A percentile compares a stretch with the other conserved stretches of the same genome.
Evolutionary conservation across 53 echinoderm and acorn worm species (phyloP).

Genomic region (Holothuria leucospilota): DNA sequence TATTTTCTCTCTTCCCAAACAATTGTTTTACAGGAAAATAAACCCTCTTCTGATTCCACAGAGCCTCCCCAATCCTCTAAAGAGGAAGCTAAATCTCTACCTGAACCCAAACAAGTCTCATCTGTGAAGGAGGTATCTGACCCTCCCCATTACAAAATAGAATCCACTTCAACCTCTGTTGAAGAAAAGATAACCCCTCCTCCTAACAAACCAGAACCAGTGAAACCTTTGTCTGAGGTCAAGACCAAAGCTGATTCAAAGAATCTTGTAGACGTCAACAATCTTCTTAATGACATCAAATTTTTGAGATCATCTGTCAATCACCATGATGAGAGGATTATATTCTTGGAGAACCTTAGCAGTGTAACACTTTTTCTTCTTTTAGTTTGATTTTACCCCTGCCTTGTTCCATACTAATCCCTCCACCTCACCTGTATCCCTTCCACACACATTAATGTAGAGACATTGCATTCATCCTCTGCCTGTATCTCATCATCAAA

Average conservation of each 20-base stretch:
- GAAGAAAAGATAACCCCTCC: not conserved
- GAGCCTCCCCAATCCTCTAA: too few species aligned
- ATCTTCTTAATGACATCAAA: conserved; percentile 48
- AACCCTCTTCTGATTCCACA: too few species aligned
- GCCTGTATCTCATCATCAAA: too few species aligned
- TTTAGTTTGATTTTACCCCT: not conserved
- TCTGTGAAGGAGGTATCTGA: too few species aligned
- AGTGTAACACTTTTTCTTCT: conserved; percentile 1
- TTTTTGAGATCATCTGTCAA: conserved; percentile 57
- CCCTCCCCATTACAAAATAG: too few species aligned
- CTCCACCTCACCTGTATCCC: not conserved
- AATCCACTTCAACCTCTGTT: not conserved
- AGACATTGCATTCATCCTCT: too few species aligned
- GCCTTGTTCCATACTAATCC: not conserved
- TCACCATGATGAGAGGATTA: conserved; percentile 52
- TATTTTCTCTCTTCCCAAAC: too few species aligned
- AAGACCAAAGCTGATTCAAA: not conserved
- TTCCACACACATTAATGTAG: too few species aligned
- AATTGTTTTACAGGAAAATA: too few species aligned
- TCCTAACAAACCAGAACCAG: not conserved
- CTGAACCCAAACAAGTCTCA: too few species aligned
- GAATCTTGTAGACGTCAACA: not conserved
- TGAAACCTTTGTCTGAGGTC: not conserved
- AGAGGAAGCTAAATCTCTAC: too few species aligned
- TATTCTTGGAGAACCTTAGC: conserved; percentile 57